Evolutionary conservation across 2,113 vertebrate species (phyloP), one percentile per base, ranked within the genome.

Genomic region (Verasper variegatus): DNA sequence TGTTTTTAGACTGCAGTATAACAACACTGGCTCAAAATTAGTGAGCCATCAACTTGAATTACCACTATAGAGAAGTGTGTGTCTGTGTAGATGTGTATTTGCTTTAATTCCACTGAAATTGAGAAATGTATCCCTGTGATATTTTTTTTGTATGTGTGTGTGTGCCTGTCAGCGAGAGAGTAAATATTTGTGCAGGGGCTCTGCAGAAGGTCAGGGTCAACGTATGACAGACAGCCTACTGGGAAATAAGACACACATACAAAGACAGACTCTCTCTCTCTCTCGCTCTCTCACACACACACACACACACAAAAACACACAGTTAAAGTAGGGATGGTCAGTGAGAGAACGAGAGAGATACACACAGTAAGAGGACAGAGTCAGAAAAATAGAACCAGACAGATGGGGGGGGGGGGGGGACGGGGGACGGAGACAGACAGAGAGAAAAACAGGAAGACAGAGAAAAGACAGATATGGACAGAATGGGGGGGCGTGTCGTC

Each of bases 131-230:
- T 61, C 57, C 31, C 68, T 62, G 49, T 20, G 20, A 61, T 1
- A 10, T 35, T 31, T 7, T 27, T 27, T 31, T 54, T 84, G 59
- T 62, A 61, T 83, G 76, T 72, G 84, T 77, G 78, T 71, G 78
- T 69, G 70, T 60, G 76, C 42, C 81, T 90, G 92, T 90, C 83
- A 89, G 75, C 11, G 17, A 86, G 80, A 91, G 86, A 89, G 88
- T 92, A 92, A 92, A 93, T 93, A 92, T 93, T 93, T 92, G 89
- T 84, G 90, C 89, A 92, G 88, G 88, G 90, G 90, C 88, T 91
- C 91, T 86, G 77, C 77, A 86, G 87, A 91, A 93, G 91, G 92
- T 93, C 91, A 92, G 92, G 91, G 92, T 93, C 92, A 93, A 90
- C 67, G 61, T 86, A 91, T 92, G 91, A 93, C 90, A 92, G 92